Conservation (phyloP, 2,888 invertebrate genomes). For the Phortica okadai region DNA sequence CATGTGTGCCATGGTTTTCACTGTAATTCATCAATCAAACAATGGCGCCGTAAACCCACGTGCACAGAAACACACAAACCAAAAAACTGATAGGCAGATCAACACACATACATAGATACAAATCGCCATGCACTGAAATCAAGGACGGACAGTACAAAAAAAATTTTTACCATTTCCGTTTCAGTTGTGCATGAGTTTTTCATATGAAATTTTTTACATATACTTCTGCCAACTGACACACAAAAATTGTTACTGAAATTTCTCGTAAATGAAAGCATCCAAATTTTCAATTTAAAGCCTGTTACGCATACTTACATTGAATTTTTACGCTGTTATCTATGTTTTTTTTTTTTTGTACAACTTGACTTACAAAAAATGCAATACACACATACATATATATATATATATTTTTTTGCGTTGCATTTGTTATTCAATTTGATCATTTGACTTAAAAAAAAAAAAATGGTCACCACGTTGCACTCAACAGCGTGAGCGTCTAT, state of each 20-base stretch:
- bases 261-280: not conserved
- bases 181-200: no score
- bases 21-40: not conserved
- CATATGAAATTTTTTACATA: no score
- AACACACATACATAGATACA: not conserved
- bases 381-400: not conserved
- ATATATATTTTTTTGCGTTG: conserved; percentile 7
- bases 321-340: not conserved
- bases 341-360: not conserved
- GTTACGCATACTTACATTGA: no score
- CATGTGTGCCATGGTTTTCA: not conserved
- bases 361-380: no score
- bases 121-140: no score
- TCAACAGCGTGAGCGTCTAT: not conserved
- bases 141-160: no score
- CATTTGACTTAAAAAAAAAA: conserved; percentile 5
- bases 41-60: not conserved
- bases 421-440: conserved; percentile 22
- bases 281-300: conserved; percentile 9
- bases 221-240: no score
- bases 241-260: no score
- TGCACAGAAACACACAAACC: not conserved
- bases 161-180: no score
- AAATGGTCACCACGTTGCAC: not conserved
- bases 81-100: not conserved